Base-by-base conservation (phyloP, 2,888 invertebrate genomes). In the Caenorhabditis sp. region DNA sequence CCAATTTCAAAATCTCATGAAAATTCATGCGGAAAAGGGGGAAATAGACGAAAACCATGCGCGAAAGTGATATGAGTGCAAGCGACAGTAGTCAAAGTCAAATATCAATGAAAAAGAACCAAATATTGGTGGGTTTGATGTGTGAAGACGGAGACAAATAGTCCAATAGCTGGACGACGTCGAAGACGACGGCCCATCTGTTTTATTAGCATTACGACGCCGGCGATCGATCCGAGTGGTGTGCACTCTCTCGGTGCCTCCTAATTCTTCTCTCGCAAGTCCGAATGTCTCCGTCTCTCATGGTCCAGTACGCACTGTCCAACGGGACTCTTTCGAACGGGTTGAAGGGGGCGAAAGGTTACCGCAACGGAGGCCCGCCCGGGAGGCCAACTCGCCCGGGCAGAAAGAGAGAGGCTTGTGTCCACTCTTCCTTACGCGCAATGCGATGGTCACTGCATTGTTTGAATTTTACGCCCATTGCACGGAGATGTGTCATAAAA, bases 181-280 rank as follows among this genome's bases (percentile, higher is more conserved):
- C 64, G 47, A 70, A 60, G 68, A 58, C 61, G 55, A 67, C 60
- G 76, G 82, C 61, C 82, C 82, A 82, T 82, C 82, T 82, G 82
- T 82, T 82, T 79, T 82, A 82, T 82, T 78, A 82, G 82, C 82
- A 79, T 74, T 82, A 82, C 82, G 82, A 65, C 67, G 56, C 60
- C 37, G 78, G 60, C 81, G 64, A 81, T 81, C 76, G 81, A 81
- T 81, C 76, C 61, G 53, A 51, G 64, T 58, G 56, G 65, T 67
- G 64, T 70, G 69, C 70, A 51, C 68, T 69, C 69, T 68, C 67
- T 53, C 61, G 40, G 47, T 53, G 40, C 35, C 20, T 50, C 61
- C 61, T 77, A 77, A 77, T 77, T 69, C 77, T 62, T 68, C 77
- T 62, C 69, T 62, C 24, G 18, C 65, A 44, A 35, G 24, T 47